These are phyloP conservation scores for Botrylloides violaceus DNA, from an alignment of 23 tunicate genomes.

Conservation along the genomic window DNA sequence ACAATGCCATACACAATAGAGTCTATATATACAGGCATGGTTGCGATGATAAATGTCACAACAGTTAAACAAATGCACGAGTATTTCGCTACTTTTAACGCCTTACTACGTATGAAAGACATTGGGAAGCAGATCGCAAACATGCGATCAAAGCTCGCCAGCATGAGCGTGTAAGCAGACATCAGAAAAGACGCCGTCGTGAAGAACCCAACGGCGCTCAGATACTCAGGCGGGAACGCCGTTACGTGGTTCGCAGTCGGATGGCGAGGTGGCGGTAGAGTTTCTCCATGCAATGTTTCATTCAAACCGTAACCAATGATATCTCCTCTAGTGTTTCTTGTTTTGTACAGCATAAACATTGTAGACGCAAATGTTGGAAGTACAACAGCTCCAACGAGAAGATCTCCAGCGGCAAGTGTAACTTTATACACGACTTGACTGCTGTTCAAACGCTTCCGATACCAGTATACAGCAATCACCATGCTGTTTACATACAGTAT, in stretches of 20 bases:
- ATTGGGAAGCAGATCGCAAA: conserved; percentile 32
- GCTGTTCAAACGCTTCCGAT: conserved; percentile 23
- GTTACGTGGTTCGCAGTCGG: conserved; percentile 11
- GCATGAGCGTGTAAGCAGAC: conserved; percentile 49
- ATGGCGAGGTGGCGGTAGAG: conserved; percentile 5
- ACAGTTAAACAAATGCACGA: not conserved
- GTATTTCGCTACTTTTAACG: not conserved
- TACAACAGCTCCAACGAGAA: conserved; percentile 41
- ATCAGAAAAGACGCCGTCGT: conserved; percentile 30
- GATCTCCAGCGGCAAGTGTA: conserved; percentile 52
- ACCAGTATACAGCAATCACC: conserved; percentile 30
- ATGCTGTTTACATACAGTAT: conserved; percentile 37
- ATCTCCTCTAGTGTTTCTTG: conserved; percentile 26
- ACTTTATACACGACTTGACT: conserved; percentile 52
- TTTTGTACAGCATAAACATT: conserved; percentile 12
- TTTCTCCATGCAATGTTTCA: not conserved
- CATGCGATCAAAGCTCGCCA: conserved; percentile 45
- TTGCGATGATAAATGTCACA: conserved; percentile 3
- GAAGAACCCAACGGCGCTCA: conserved; percentile 31
- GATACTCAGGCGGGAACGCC: conserved; percentile 10
- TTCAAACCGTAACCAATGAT: not conserved
- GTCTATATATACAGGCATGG: conserved; percentile 27
- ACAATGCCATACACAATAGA: conserved; percentile 30
- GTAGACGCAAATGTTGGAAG: conserved; percentile 53
- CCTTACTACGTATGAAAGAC: conserved; percentile 20